A percentile compares a stretch with the other conserved stretches of the same genome.
phyloP scores from a whole-genome alignment of 2,113 vertebrate species.

The human region GRCh38 chr16:12936001-12936500 shows the following conservation, averaged over 20 bases:
- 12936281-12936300: constrained; percentile 67
- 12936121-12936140: neutral
- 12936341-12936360: constrained; percentile 31
- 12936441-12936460: constrained; percentile 23
- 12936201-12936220: constrained; percentile 40
- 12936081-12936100: neutral
- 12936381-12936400: constrained; percentile 13
- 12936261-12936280: constrained; percentile 74
- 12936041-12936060: neutral
- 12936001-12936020: fast-evolving
- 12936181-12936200: neutral
- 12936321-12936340: constrained; percentile 58
- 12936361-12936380: neutral
- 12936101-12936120: neutral
- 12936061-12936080: neutral
- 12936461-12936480: neutral
- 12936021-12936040: too few relatives aligned
- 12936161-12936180: neutral
- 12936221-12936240: constrained; percentile 29
- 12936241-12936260: constrained; percentile 56
- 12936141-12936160: neutral
- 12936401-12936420: neutral
- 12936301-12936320: constrained; percentile 63
- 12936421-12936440: constrained; percentile 17
- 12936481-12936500: neutral